phyloP scores from a whole-genome alignment of 2,797 vertebrate genomes.

The Rhabdomys pumilio region DNA sequence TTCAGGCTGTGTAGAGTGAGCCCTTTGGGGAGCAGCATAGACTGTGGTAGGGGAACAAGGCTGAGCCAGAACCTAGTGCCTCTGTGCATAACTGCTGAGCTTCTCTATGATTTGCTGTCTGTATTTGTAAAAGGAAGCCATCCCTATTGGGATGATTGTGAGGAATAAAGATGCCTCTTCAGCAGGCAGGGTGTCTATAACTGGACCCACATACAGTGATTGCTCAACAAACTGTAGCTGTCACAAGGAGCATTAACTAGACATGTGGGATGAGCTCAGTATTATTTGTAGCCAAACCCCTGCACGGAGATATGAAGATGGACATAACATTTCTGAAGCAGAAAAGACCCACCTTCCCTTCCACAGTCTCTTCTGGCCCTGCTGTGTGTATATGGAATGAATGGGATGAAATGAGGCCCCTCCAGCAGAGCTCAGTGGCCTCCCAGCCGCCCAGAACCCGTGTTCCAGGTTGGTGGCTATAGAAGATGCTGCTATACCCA shows the following conservation, averaged over 20 bases:
- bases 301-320: neutral
- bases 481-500: neutral
- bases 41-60: neutral
- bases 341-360: neutral
- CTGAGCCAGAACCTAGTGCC: neutral
- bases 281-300: neutral
- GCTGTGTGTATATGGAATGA: neutral
- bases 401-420: neutral
- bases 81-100: neutral
- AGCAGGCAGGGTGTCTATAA: neutral
- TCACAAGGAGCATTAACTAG: accelerated
- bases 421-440: neutral
- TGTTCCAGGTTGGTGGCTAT: neutral
- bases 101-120: neutral
- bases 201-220: neutral
- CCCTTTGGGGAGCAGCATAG: neutral
- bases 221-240: neutral
- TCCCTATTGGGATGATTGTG: too few species aligned
- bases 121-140: neutral
- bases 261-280: neutral
- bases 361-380: too few species aligned
- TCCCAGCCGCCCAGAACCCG: neutral
- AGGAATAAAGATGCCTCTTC: too few species aligned
- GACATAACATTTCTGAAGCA: accelerated
- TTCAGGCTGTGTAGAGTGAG: neutral